Percentiles rank a stretch among this genome's conserved stretches.
These are phyloP conservation scores for Hedya salicella DNA, from an alignment of 2,888 invertebrate species.

Conservation along the genomic window DNA sequence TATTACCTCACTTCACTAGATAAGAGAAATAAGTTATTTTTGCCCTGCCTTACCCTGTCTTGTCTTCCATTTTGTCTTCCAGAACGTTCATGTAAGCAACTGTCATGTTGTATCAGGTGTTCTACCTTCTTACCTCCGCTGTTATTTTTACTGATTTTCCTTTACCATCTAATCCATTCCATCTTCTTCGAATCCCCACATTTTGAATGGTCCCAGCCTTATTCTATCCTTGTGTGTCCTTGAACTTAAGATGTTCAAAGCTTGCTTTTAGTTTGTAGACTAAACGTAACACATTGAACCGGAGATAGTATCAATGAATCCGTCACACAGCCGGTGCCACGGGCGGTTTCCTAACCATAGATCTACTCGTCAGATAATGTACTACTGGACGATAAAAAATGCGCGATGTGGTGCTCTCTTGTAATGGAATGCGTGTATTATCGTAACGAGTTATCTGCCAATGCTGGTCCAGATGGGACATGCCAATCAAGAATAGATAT, in stretches of 20 bases:
- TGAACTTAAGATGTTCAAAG: neutral
- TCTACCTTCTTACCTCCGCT: too few species aligned
- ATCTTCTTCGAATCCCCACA: too few species aligned
- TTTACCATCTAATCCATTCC: too few species aligned
- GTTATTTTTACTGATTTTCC: too few species aligned
- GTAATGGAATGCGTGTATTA: conserved; percentile 19
- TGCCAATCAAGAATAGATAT: conserved; percentile 27
- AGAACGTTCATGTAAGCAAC: too few species aligned
- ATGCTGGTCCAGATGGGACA: conserved; percentile 19
- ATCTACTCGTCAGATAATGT: conserved; percentile 25
- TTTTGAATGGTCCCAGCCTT: too few species aligned
- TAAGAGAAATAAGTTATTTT: too few species aligned
- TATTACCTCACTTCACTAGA: too few species aligned
- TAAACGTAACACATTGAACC: conserved; percentile 9
- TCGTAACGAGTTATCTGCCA: conserved; percentile 8
- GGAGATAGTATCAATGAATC: conserved; percentile 29
- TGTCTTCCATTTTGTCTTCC: too few species aligned
- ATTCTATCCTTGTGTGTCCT: too few species aligned
- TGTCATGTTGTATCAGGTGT: too few species aligned
- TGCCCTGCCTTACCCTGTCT: too few species aligned
- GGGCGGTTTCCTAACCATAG: conserved; percentile 35
- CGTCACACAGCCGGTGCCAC: conserved; percentile 22
- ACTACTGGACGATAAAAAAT: conserved; percentile 29
- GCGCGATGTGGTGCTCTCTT: conserved; percentile 5
- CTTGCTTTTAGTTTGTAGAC: neutral